phyloP scores from a whole-genome alignment of 2,888 invertebrate genomes.

The Digitonthophagus gazella region DNA sequence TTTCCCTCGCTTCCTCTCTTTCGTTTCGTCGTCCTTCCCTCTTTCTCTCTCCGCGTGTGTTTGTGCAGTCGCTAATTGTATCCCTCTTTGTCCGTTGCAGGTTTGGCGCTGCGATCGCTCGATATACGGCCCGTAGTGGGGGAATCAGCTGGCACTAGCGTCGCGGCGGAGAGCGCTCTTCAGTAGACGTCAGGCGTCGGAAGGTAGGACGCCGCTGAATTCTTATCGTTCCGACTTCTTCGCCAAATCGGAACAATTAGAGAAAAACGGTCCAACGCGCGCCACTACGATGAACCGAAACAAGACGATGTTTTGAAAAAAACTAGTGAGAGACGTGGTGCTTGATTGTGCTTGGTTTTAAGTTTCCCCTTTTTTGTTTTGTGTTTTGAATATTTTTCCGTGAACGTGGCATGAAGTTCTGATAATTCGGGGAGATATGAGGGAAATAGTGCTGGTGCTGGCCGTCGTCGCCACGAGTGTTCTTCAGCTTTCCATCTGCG shows the following conservation, averaged over 20 bases:
- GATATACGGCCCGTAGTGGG: constrained; percentile 37
- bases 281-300: neutral
- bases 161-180: constrained; percentile 56
- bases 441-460: constrained; percentile 34
- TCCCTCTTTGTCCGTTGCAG: constrained; percentile 48
- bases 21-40: neutral
- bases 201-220: constrained; percentile 42
- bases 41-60: constrained; percentile 4
- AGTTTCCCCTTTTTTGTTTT: constrained; percentile 22
- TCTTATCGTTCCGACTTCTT: constrained; percentile 19
- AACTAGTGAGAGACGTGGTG: neutral
- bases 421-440: constrained; percentile 32
- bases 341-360: constrained; percentile 5
- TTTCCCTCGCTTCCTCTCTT: neutral
- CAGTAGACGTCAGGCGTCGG: constrained; percentile 58
- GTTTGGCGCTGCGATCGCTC: constrained; percentile 48
- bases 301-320: neutral
- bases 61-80: constrained; percentile 27
- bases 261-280: neutral
- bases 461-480: constrained; percentile 53
- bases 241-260: constrained; percentile 2
- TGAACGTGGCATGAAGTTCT: constrained; percentile 7
- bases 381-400: constrained; percentile 25
- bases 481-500: constrained; percentile 57
- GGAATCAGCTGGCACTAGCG: constrained; percentile 53